A percentile compares a stretch with the other conserved stretches of the same genome.
Conservation (phyloP, 2,797 vertebrate species). For the Anas georgica region DNA sequence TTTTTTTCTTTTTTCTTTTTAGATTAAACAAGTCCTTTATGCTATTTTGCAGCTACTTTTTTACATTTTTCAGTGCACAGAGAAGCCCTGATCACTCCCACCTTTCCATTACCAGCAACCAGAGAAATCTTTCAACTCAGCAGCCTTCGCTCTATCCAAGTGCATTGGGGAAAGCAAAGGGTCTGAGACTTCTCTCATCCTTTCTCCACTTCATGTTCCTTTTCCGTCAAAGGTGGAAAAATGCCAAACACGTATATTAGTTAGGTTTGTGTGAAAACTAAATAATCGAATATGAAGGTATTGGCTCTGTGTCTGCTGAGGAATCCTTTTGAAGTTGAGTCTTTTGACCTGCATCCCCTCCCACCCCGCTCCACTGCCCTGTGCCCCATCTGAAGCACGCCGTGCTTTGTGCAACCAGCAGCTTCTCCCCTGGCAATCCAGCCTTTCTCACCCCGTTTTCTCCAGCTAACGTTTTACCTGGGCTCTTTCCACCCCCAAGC, state of each 20-base stretch:
- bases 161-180: no score
- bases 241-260: background rate
- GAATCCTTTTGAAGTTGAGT: constrained; percentile 64
- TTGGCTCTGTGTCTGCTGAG: background rate
- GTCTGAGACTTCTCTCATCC: no score
- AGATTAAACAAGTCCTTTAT: background rate
- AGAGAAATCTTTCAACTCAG: no score
- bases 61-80: background rate
- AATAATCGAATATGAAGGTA: constrained; percentile 22
- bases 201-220: no score
- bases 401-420: background rate
- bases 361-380: background rate
- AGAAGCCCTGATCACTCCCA: background rate
- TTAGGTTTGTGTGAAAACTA: constrained; percentile 13
- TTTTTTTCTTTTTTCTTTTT: background rate
- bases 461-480: background rate
- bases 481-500: background rate
- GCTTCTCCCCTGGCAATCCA: background rate
- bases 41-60: background rate
- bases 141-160: no score
- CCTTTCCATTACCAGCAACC: accelerated
- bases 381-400: background rate
- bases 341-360: constrained; percentile 37
- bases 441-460: background rate
- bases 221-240: no score